A percentile compares a stretch with the other conserved stretches of the same genome.
Conservation (phyloP, 2,113 vertebrate species). For the Tor tambroides region DNA sequence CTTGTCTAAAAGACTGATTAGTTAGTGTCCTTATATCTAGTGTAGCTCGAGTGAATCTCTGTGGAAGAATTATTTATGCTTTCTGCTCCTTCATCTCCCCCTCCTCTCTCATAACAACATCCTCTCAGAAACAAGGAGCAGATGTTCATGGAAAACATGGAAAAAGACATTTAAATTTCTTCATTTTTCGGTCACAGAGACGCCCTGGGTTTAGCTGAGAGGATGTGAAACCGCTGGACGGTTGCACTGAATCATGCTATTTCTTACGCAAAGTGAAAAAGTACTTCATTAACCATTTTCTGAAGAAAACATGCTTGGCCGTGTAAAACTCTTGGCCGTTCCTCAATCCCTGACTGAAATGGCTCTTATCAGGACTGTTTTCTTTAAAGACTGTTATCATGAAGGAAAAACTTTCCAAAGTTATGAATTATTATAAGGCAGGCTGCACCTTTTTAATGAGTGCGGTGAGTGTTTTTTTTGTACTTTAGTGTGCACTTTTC, state of each 20-base stretch:
- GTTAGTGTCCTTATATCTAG: background rate
- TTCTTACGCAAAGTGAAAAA: background rate
- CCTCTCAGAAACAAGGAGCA: slow-evolving; percentile 72
- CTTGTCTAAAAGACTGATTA: background rate
- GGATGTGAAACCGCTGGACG: background rate
- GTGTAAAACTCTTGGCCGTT: background rate
- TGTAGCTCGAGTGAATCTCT: slow-evolving; percentile 42
- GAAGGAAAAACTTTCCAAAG: background rate
- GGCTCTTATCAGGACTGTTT: background rate
- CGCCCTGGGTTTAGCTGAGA: background rate
- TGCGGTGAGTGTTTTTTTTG: background rate
- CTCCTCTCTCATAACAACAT: slow-evolving; percentile 63
- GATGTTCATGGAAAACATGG: slow-evolving; percentile 71
- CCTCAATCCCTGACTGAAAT: background rate
- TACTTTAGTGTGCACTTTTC: background rate
- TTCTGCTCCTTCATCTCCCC: slow-evolving; percentile 48
- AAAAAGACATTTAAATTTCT: slow-evolving; percentile 12
- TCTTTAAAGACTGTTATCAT: background rate
- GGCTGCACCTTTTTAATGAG: background rate
- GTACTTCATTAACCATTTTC: background rate
- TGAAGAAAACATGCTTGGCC: background rate
- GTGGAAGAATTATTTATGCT: slow-evolving; percentile 36
- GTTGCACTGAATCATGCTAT: background rate
- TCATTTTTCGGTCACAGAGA: background rate
- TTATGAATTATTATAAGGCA: background rate